phyloP scores from a whole-genome alignment of 2,888 invertebrate genomes.

The Melinaea menophilus region DNA sequence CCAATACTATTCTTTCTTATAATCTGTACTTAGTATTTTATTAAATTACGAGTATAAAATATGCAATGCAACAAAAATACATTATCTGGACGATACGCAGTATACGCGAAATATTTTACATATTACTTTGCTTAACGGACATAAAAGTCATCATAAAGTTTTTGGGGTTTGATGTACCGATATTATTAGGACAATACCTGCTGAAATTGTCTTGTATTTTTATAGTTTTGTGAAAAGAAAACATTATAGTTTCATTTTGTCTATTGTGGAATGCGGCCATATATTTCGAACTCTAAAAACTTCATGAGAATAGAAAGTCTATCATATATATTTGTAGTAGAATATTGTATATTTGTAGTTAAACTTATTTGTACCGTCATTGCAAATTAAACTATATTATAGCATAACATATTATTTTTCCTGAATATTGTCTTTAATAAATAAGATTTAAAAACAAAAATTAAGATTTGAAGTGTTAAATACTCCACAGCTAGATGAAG shows the following conservation, averaged over 20 bases:
- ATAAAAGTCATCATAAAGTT: conserved; percentile 27
- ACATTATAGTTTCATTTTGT: neutral
- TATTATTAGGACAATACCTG: conserved; percentile 15
- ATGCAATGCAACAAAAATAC: neutral
- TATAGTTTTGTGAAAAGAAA: neutral
- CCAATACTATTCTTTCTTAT: no score
- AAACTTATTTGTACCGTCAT: no score
- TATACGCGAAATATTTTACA: conserved; percentile 10
- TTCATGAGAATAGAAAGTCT: no score
- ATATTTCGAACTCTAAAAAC: neutral
- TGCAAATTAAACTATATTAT: no score
- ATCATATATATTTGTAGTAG: no score
- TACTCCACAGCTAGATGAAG: no score
- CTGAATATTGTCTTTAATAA: no score
- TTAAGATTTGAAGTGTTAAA: no score
- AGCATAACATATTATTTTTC: no score
- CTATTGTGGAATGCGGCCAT: conserved; percentile 2
- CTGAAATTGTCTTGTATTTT: neutral
- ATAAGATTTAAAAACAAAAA: no score
- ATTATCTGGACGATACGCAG: neutral
- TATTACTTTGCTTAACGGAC: conserved; percentile 16
- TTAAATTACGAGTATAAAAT: neutral
- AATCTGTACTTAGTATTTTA: neutral
- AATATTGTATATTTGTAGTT: no score
- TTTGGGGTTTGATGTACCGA: conserved; percentile 22